Percentiles rank a stretch among this genome's conserved stretches.
These are phyloP conservation scores for Falco cherrug DNA, from an alignment of 2,797 vertebrate genomes.

Conservation along the genomic window DNA sequence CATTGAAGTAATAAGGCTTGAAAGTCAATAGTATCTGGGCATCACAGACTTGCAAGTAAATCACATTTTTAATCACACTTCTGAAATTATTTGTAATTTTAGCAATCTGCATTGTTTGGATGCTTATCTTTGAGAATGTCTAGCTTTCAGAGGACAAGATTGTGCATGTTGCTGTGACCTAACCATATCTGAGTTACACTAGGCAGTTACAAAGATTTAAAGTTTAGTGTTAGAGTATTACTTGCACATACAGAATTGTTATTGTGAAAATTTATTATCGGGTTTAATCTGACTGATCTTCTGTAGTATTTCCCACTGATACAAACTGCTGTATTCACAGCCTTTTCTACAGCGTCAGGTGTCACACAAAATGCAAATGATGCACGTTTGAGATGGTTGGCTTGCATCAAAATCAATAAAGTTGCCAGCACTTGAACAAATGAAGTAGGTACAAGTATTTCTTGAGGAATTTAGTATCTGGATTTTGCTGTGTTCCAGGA, in stretches of 20 bases:
- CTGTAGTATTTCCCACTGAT: background rate
- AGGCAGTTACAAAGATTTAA: background rate
- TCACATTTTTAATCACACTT: background rate
- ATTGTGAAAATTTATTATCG: background rate
- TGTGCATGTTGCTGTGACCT: background rate
- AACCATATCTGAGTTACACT: background rate
- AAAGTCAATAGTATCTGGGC: background rate
- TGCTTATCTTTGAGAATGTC: background rate
- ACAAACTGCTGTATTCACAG: background rate
- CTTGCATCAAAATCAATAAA: background rate
- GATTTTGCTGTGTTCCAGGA: background rate
- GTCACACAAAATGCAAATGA: background rate
- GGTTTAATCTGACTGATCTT: background rate
- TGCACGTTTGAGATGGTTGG: background rate
- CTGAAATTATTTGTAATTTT: background rate
- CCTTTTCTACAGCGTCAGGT: background rate
- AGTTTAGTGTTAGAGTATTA: background rate
- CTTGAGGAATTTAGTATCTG: background rate
- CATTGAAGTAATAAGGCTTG: background rate
- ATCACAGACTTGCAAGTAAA: background rate
- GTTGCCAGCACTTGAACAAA: background rate
- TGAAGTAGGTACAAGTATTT: background rate
- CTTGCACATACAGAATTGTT: background rate
- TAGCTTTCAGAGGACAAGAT: background rate
- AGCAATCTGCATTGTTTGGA: background rate